phyloP scores from a whole-genome alignment of 1,140 invertebrate species.

The Adelges cooleyi region DNA sequence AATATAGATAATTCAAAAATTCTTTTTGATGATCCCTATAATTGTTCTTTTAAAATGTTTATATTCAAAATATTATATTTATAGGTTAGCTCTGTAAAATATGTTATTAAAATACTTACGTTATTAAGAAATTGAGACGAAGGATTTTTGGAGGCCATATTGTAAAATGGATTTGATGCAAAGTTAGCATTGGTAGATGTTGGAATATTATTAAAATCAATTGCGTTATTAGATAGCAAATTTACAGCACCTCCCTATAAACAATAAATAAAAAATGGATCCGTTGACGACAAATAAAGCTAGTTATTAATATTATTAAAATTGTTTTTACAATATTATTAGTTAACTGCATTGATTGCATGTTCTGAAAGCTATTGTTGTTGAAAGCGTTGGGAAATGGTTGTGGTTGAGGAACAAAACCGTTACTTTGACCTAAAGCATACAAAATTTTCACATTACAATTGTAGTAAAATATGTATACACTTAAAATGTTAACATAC shows the following conservation, averaged over 20 bases:
- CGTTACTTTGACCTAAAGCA: slow-evolving; percentile 15
- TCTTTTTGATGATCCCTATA: too few relatives aligned
- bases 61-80: too few relatives aligned
- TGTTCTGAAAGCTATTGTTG: slow-evolving; percentile 2
- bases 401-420: slow-evolving; percentile 12
- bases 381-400: slow-evolving; percentile 10
- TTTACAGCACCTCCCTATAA: not conserved
- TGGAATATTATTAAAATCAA: slow-evolving; percentile 10
- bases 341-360: not conserved
- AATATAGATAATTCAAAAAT: too few relatives aligned
- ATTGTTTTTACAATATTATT: not conserved
- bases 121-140: slow-evolving; percentile 29
- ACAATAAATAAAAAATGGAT: not conserved
- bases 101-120: slow-evolving; percentile 19
- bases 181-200: not conserved
- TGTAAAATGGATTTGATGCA: slow-evolving; percentile 35
- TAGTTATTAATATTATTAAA: not conserved
- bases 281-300: not conserved
- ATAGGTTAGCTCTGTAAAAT: too few relatives aligned
- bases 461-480: not conserved
- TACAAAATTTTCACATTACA: not conserved
- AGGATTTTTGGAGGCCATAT: slow-evolving; percentile 32
- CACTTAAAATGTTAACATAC: not conserved
- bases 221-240: not conserved
- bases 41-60: too few relatives aligned